phyloP scores from a whole-genome alignment of 2,113 vertebrate genomes.

The Limnothrissa miodon region DNA sequence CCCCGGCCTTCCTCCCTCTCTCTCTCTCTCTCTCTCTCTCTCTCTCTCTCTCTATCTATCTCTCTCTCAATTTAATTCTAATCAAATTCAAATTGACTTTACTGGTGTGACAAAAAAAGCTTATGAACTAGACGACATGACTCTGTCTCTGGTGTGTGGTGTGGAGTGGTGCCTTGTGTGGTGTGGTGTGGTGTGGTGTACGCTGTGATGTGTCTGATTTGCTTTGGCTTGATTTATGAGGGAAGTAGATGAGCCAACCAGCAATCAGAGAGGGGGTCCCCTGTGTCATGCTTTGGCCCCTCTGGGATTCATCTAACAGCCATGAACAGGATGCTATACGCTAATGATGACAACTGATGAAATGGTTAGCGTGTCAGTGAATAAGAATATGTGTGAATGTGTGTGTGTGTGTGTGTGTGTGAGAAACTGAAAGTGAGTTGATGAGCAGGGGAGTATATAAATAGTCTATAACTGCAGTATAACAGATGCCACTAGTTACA shows the following conservation, averaged over 20 bases:
- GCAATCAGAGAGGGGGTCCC: background rate
- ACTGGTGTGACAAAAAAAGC: background rate
- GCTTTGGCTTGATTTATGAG: background rate
- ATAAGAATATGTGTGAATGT: background rate
- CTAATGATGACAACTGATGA: background rate
- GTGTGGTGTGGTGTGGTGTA: background rate
- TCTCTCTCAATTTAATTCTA: conserved; percentile 19
- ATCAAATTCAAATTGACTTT: conserved; percentile 12
- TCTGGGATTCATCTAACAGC: background rate
- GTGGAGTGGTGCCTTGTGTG: background rate
- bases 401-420: background rate
- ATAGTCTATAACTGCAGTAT: no score
- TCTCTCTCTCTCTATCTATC: background rate
- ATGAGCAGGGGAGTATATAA: background rate
- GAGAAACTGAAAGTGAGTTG: background rate
- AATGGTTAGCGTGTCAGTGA: background rate
- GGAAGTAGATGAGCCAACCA: background rate
- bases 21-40: conserved; percentile 52
- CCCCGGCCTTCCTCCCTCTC: conserved; percentile 32
- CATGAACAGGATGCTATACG: background rate
- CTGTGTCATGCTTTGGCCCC: background rate
- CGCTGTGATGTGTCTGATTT: background rate
- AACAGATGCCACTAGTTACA: no score
- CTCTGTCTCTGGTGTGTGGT: background rate
- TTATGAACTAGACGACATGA: background rate